A percentile compares a stretch with the other conserved stretches of the same genome.
These are phyloP conservation scores for Drosophila bocki DNA, from an alignment of 1,140 invertebrate species.

Conservation along the genomic window DNA sequence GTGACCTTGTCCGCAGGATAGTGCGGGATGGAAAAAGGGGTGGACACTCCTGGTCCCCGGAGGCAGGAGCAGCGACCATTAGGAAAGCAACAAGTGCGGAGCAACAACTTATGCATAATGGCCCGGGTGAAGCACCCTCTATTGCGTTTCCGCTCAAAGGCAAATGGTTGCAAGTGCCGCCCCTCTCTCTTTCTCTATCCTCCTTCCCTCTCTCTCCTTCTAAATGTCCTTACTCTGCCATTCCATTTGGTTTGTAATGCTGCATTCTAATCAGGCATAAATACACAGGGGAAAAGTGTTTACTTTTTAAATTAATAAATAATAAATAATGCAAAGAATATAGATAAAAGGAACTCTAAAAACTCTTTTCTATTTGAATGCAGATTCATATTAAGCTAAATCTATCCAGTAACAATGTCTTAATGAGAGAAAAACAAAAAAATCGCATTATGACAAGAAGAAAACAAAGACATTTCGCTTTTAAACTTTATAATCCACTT, in stretches of 20 bases:
- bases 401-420: not conserved
- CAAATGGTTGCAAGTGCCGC: constrained; percentile 39
- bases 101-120: constrained; percentile 49
- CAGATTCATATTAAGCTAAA: not conserved
- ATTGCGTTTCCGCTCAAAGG: constrained; percentile 44
- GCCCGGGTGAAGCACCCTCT: constrained; percentile 36
- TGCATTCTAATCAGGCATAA: constrained; percentile 45
- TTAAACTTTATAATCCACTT: not conserved
- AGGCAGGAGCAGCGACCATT: constrained; percentile 28
- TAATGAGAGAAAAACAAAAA: not conserved
- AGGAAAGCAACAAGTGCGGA: constrained; percentile 38
- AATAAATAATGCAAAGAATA: no score
- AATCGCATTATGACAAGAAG: not conserved
- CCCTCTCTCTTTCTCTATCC: no score
- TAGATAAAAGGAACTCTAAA: no score
- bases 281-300: constrained; percentile 7
- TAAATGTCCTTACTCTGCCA: constrained; percentile 17
- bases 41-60: constrained; percentile 35
- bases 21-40: constrained; percentile 4
- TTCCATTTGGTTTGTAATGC: constrained; percentile 25
- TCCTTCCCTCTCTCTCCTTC: not conserved
- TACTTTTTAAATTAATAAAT: not conserved
- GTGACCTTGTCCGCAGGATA: constrained; percentile 47
- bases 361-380: no score
- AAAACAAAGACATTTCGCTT: not conserved